Conservation (phyloP, 2,113 vertebrate genomes). For the Nyctibius bracteatus region DNA sequence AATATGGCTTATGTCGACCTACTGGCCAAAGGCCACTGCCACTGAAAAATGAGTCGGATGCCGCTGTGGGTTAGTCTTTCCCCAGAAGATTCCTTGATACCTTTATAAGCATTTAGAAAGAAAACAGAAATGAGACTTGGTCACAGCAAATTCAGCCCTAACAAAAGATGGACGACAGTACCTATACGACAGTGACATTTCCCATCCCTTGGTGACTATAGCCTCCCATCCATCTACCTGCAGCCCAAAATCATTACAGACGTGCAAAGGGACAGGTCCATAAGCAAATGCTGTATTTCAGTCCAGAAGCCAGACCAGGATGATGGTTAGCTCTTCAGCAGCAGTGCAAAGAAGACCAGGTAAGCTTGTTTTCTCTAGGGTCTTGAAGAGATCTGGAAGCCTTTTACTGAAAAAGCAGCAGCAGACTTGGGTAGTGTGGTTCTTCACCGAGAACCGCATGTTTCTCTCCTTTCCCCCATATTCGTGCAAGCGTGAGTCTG, state of each 20-base stretch:
- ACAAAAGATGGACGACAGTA: background rate
- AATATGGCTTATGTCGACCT: background rate
- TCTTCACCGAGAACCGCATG: accelerated
- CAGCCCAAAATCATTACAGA: background rate
- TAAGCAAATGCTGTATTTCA: background rate
- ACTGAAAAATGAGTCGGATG: background rate
- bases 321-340: background rate
- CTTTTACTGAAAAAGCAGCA: background rate
- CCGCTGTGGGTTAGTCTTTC: background rate
- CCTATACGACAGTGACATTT: background rate
- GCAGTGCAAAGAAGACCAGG: background rate
- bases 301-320: background rate
- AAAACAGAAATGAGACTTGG: background rate
- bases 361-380: background rate
- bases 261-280: too few species aligned
- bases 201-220: background rate
- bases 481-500: background rate
- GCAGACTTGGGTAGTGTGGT: background rate
- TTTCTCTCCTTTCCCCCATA: background rate
- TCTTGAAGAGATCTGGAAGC: background rate
- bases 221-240: background rate
- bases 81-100: background rate
- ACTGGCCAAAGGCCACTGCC: background rate
- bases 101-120: background rate
- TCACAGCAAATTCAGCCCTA: background rate